phyloP scores from a whole-genome alignment of 1,140 invertebrate species.

The Zaprionus vittiger region DNA sequence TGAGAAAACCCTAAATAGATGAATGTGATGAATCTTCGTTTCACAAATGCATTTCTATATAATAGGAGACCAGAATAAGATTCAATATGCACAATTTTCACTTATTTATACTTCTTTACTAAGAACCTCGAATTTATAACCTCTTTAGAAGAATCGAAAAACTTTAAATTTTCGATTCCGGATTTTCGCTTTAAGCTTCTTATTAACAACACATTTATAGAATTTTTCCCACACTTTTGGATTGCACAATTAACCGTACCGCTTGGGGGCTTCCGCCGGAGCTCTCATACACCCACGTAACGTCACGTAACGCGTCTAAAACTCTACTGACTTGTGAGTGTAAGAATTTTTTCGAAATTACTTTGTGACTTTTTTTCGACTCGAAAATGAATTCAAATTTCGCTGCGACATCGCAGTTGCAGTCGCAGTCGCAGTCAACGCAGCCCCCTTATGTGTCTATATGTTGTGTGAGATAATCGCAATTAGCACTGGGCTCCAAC shows the following conservation, averaged over 20 bases:
- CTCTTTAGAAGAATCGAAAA: background rate
- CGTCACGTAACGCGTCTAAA: constrained; percentile 75
- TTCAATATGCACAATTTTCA: background rate
- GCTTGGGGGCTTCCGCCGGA: constrained; percentile 46
- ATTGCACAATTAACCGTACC: constrained; percentile 1
- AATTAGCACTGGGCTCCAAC: constrained; percentile 68
- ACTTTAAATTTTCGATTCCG: background rate
- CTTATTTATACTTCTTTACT: background rate
- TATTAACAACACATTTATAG: background rate
- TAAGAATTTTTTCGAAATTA: constrained; percentile 81
- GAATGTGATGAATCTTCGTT: no score
- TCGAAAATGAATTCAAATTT: constrained; percentile 81
- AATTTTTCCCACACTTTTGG: constrained; percentile 2
- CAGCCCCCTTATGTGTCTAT: constrained; percentile 50
- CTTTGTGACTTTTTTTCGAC: constrained; percentile 67
- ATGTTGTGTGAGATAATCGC: constrained; percentile 78
- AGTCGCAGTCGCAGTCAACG: constrained; percentile 56
- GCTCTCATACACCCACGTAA: constrained; percentile 66
- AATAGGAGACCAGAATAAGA: background rate
- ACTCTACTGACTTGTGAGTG: constrained; percentile 73
- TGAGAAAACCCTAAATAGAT: no score
- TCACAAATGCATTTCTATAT: no score
- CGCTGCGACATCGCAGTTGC: constrained; percentile 45
- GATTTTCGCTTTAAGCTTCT: constrained; percentile 8
- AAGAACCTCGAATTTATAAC: background rate